Evolutionary conservation across 2,888 invertebrate species (phyloP), one percentile per base, ranked within the genome.

Genomic region (Caenorhabditis doughertyi): DNA sequence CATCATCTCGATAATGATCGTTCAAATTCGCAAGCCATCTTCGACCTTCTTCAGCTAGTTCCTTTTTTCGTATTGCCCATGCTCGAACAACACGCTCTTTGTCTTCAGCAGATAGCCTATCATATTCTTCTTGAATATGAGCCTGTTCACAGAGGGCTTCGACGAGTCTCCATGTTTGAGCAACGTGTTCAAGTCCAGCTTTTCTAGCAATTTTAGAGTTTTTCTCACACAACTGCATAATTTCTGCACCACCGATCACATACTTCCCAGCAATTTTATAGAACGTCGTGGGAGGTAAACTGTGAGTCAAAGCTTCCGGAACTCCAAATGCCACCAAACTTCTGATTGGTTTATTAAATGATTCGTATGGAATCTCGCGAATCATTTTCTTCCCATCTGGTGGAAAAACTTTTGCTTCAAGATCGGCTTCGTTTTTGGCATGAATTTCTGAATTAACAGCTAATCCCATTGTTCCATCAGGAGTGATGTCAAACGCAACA

Each of bases 391-490:
- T 67, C 8, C 60, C 68, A 27, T 42, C 65, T 0, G 21, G 2
- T 4, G 39, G 16, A 25, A 25, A 11, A 13, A 18, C 11, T 16
- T 9, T 27, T 11, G 49, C 53, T 32, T 68, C 77, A 29, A 67
- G 23, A 13, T 42, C 62, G 3, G 77, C 68, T 5, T 68, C 68
- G 27, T 77, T 77, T 32, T 79, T 82, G 1, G 44, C 47, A 13
- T 77, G 77, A 47, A 82, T 65, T n/a, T 82, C 72, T 21, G 79
- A 76, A 27, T 82, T 82, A 62, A 72, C 79, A n/a, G 84, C 86
- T 1, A 86, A 62, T 32, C 74, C 85, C 16, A 87, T 18, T 18
- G 82, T 44, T 65, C 88, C 88, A 42, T 87, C 87, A 3, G 88
- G 86, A 44, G 88, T 84, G 4, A 86, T 49, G 25, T 88, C 88